Evolutionary conservation across 2,888 invertebrate species (phyloP), one percentile per base, ranked within the genome.

Genomic region (Furcula furcula): DNA sequence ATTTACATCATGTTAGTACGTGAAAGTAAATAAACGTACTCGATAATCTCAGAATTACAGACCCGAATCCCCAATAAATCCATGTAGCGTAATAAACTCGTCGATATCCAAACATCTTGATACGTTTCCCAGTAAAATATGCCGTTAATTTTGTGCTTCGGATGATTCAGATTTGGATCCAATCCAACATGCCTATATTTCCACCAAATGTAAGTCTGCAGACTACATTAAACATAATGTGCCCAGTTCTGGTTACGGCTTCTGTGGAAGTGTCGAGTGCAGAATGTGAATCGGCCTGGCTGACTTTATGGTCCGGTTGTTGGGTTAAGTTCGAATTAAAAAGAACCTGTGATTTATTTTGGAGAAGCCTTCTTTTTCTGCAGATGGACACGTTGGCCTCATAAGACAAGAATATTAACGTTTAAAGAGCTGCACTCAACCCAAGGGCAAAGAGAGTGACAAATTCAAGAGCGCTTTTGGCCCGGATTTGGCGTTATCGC

Each of bases 71-170:
- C 7, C 36, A 42, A 40, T 42, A 44, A 46, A 59, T 56, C 45
- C 36, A 33, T 36, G 31, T 27, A 33, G 40, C 34, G 43, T 31
- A 50, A 57, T 63, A 57, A 61, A 63, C 39, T 46, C 37, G 30
- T 38, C 41, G 42, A 42, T 43, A 47, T 39, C 15, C 33, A 38
- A 58, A 52, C 51, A 53, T 35, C 27, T 41, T 18, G 29, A 40
- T 40, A 29, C 41, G 36, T 43, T 45, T 55, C 36, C 29, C 35
- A 38, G 34, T 29, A 44, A 41, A 43, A 40, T 40, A 31, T 43
- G 40, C 38, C 35, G 36, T 34, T 19, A 43, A 43, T 34, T 36
- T 16, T 29, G 32, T 14, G 23, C 12, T 28, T 19, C n/a, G 37
- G 34, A 35, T 42, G 30, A 40, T 10, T 54, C 49, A 46, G 29